Evolutionary conservation across 1,140 invertebrate species (phyloP).

Genomic region (Solenopsis invicta): DNA sequence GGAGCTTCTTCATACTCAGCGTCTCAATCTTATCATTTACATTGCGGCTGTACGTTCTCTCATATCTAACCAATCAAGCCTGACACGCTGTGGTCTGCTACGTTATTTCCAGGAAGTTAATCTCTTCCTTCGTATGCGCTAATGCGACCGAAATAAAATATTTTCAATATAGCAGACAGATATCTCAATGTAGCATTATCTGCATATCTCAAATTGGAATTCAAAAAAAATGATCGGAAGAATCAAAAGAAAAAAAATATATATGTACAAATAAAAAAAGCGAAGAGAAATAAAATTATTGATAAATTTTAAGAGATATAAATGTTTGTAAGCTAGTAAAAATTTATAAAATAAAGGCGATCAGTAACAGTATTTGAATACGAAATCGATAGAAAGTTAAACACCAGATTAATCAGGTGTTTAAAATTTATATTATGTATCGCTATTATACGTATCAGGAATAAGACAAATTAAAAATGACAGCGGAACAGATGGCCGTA

Average conservation of each 20-base stretch:
- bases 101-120: conserved; percentile 37
- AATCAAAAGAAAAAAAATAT: neutral
- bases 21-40: conserved; percentile 53
- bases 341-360: neutral
- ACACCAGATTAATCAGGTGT: neutral
- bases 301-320: neutral
- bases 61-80: conserved; percentile 65
- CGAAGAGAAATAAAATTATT: neutral
- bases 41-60: neutral
- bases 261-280: neutral
- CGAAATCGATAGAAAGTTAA: neutral
- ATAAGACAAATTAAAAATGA: conserved; percentile 4
- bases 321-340: neutral
- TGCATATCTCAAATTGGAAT: too few species aligned
- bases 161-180: neutral
- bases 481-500: neutral
- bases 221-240: neutral
- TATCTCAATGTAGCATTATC: conserved; percentile 16
- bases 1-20: conserved; percentile 15
- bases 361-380: neutral
- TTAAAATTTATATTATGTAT: conserved; percentile 10
- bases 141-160: neutral
- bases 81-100: conserved; percentile 4
- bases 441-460: neutral
- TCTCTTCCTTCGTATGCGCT: neutral